Evolutionary conservation across 2,113 vertebrate genomes (phyloP).

Genomic region (Megaceryle maxima): DNA sequence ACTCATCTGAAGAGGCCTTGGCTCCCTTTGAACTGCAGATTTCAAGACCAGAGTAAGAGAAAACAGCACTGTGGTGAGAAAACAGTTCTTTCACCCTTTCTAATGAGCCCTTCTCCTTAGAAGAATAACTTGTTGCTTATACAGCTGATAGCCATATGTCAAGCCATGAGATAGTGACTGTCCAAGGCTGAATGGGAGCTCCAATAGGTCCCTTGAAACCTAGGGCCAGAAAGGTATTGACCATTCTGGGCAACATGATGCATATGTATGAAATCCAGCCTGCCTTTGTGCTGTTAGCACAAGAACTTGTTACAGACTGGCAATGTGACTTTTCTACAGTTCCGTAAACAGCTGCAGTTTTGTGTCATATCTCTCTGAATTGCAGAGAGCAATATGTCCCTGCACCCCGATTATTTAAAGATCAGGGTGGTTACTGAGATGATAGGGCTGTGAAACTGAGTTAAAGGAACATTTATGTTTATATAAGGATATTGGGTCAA

Average conservation of each 20-base stretch:
- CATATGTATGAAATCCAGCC: background rate
- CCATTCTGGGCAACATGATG: background rate
- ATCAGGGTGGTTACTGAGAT: background rate
- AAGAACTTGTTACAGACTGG: background rate
- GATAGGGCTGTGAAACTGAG: background rate
- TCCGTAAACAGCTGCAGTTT: background rate
- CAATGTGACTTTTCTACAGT: background rate
- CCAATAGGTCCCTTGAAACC: background rate
- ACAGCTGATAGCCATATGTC: constrained; percentile 45
- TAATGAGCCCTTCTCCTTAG: background rate
- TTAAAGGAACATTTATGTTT: background rate
- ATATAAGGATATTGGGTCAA: background rate
- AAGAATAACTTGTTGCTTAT: background rate
- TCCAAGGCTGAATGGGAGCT: background rate
- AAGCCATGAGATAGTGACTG: background rate
- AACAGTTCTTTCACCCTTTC: background rate
- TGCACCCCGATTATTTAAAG: background rate
- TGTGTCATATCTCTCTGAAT: background rate
- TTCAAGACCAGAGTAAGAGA: background rate
- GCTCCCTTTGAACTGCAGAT: constrained; percentile 14
- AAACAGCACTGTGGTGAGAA: background rate
- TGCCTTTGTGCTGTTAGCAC: background rate
- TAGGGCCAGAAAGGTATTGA: background rate
- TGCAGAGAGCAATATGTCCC: background rate
- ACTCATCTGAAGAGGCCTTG: background rate